Conservation (phyloP, 2,888 invertebrate genomes). For the Lasioglossum calceatum region DNA sequence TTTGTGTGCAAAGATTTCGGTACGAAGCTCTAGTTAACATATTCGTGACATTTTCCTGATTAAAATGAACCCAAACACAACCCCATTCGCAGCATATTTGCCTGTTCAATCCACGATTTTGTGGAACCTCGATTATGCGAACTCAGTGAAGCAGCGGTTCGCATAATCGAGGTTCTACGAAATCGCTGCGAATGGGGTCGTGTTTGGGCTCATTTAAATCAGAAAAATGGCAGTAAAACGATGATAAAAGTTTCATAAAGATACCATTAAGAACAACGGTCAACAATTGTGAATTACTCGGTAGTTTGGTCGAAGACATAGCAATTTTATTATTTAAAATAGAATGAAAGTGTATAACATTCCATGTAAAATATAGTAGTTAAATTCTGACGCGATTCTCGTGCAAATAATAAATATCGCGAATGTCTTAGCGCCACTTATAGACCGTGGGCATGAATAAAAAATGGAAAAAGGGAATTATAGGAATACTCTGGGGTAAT, state of each 20-base stretch:
- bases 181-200: background rate
- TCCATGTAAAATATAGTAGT: background rate
- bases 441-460: background rate
- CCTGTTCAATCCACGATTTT: background rate
- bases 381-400: background rate
- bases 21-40: rapidly evolving
- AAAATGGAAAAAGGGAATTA: background rate
- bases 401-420: background rate
- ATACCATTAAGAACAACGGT: background rate
- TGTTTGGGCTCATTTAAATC: background rate
- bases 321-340: background rate
- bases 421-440: background rate
- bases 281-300: too few relatives aligned
- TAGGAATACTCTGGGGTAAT: conserved; percentile 8
- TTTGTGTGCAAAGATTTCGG: background rate
- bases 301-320: too few relatives aligned
- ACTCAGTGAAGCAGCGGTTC: background rate
- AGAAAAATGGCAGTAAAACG: background rate
- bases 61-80: background rate
- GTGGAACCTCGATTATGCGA: background rate
- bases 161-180: background rate
- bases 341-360: background rate
- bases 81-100: background rate
- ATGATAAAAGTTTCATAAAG: background rate
- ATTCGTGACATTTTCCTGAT: background rate